Evolutionary conservation across 1,140 invertebrate genomes (phyloP).

Genomic region (Rhynchophorus ferrugineus): DNA sequence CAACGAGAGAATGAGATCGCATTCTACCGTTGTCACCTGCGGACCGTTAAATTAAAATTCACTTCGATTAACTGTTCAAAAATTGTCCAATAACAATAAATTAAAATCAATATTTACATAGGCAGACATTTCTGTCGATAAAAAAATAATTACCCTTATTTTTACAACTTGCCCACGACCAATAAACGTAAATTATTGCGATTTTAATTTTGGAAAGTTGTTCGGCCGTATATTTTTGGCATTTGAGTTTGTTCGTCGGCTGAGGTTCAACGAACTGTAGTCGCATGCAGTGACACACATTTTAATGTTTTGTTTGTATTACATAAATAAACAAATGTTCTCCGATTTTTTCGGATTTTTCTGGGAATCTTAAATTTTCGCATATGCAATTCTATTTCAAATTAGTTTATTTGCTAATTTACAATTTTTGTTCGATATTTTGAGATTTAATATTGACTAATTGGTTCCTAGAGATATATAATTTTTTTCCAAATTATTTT

Average conservation of each 20-base stretch:
- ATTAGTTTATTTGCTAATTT: too few species aligned
- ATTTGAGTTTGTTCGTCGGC: constrained; percentile 18
- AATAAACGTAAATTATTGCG: constrained; percentile 18
- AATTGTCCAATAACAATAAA: constrained; percentile 5
- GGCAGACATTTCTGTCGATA: neutral
- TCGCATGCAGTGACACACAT: constrained; percentile 20
- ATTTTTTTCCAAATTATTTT: too few species aligned
- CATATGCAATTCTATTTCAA: too few species aligned
- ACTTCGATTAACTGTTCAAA: neutral
- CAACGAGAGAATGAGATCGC: too few species aligned
- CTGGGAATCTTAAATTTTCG: constrained; percentile 3
- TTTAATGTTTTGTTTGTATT: constrained; percentile 21
- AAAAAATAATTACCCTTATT: constrained; percentile 4
- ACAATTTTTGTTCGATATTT: too few species aligned
- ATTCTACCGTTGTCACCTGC: neutral
- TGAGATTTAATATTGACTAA: too few species aligned
- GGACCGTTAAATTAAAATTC: neutral
- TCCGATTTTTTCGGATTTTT: constrained; percentile 8
- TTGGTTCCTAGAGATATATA: too few species aligned
- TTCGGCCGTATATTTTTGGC: constrained; percentile 20
- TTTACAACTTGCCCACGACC: constrained; percentile 4
- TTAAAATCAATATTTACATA: constrained; percentile 1
- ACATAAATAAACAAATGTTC: constrained; percentile 20
- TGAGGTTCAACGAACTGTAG: constrained; percentile 17
- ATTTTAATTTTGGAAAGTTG: constrained; percentile 26